A percentile compares a stretch with the other conserved stretches of the same genome.
Conservation (phyloP, 2,797 vertebrate genomes). For the Macropus fuliginosus region DNA sequence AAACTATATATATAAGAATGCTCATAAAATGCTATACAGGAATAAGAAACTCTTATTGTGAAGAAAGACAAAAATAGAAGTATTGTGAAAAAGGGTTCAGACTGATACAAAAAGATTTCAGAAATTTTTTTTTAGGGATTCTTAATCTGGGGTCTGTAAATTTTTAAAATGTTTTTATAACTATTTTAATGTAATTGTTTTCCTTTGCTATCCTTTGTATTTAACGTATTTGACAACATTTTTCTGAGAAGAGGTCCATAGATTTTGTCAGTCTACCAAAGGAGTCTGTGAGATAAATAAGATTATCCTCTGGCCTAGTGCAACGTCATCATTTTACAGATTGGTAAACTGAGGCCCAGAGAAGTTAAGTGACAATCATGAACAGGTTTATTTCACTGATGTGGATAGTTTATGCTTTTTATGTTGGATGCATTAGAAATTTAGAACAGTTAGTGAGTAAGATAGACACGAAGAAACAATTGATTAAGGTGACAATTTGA, state of each 20-base stretch:
- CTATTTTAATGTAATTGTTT: not conserved
- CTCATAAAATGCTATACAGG: not conserved
- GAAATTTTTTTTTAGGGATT: not conserved
- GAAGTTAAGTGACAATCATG: not conserved
- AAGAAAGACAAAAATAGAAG: not conserved
- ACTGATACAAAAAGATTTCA: not conserved
- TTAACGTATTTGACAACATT: not conserved
- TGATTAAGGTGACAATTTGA: not conserved
- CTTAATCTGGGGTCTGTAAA: not conserved
- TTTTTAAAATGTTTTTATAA: not conserved
- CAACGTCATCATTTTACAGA: not conserved
- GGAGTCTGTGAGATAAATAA: not conserved
- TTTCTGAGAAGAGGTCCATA: not conserved
- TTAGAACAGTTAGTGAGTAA: not conserved
- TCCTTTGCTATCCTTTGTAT: not conserved
- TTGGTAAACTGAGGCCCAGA: not conserved
- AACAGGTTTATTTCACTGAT: not conserved
- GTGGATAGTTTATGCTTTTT: not conserved
- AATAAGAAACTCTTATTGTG: not conserved
- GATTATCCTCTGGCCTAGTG: not conserved
- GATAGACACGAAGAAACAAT: not conserved
- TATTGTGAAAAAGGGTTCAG: not conserved
- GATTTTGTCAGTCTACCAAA: not conserved
- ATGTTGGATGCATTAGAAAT: not conserved
- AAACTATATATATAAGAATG: not conserved